Conservation (phyloP, 2,888 invertebrate genomes). For the Papilio elwesi region DNA sequence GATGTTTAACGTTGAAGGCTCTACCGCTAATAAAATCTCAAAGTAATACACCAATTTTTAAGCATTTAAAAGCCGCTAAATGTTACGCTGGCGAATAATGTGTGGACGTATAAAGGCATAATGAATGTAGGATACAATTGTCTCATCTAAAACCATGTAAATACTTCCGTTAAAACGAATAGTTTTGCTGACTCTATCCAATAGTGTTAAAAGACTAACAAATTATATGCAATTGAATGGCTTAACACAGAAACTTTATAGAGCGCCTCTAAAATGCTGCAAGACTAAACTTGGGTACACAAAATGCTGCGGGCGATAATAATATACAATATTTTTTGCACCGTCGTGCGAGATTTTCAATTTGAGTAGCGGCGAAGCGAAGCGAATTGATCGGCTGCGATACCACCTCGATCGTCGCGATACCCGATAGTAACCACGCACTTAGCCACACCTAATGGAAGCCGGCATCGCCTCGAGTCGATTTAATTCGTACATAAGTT, state of each 20-base stretch:
- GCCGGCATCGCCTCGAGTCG: no score
- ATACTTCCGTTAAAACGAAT: no score
- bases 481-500: no score
- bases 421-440: conserved; percentile 26
- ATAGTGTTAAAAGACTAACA: not conserved
- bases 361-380: conserved; percentile 40
- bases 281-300: not conserved
- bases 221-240: not conserved
- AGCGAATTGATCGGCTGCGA: conserved; percentile 41
- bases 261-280: not conserved
- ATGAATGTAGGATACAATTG: no score
- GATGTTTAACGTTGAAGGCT: no score
- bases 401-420: conserved; percentile 20
- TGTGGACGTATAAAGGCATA: no score
- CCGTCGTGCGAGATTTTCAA: conserved; percentile 38
- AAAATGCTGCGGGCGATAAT: not conserved
- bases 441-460: conserved; percentile 5
- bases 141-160: no score
- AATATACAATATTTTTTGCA: conserved; percentile 14
- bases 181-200: not conserved
- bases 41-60: no score
- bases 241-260: not conserved
- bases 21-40: no score
- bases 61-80: no score
- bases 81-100: no score